Base-by-base conservation (phyloP, 2,113 vertebrate species). In the Artemisiospiza belli region DNA sequence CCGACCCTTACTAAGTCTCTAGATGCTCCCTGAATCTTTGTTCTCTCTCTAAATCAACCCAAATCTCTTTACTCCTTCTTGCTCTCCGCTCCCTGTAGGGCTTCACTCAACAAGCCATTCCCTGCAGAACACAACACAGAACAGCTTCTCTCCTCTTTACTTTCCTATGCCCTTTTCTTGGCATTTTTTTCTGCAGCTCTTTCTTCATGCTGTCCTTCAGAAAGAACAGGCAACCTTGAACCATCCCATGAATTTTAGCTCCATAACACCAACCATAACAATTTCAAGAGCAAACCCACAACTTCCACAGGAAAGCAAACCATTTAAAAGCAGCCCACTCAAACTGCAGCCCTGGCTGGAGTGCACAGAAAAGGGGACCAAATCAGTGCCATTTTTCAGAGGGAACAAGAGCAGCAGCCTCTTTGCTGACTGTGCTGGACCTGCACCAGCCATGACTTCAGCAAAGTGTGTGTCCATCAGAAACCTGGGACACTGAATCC, bases 231-330 rank as follows among this genome's bases (percentile, higher is more conserved):
- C 6, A 61, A 37, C 19, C 37, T 72, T 46, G 46, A 69, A 44
- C 5, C 9, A 25, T 10, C 15, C 10, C 19, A 22, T 59, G 39
- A 78, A 67, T 66, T 89, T 91, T 24, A 82, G 12, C 39, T 75
- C 35, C 47, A 25, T 35, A 31, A 18, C 39, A 63, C 8, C 1
- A 6, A 66, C 10, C 0, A 0, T 19, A 39, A 39, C 15, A 27
- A 28, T 14, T 59, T 67, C 33, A 15, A 59, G n/a, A 46, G n/a
- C 15, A 89, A 83, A 54, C 41, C 20, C 9, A 20, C 13, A 47
- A 13, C 5, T 28, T 24, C 23, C 13, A 15, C 1, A 5, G 10
- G 21, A 63, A 89, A 63, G 5, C 0, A 9, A 83, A 47, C 4
- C 7, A 25, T 59, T 84, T 23, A 83, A 89, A 90, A 83, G 3